Conservation (phyloP, 2,888 invertebrate species). For the Acrobasis repandana region DNA sequence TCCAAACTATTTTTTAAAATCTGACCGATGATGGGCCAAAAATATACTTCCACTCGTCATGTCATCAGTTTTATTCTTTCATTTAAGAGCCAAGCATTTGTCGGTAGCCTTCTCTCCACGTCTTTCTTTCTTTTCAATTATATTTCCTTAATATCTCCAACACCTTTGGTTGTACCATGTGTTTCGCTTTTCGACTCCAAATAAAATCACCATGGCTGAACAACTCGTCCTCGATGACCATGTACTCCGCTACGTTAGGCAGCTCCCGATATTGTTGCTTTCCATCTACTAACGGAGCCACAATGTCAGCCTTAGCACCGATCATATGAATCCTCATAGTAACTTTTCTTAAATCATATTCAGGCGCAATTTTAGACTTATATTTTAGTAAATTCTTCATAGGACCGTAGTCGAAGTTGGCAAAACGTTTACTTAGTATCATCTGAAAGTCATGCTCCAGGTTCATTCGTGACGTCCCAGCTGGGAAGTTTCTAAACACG, state of each 20-base stretch:
- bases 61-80: too few relatives aligned
- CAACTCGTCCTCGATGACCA: neutral
- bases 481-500: conserved; percentile 33
- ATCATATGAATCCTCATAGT: conserved; percentile 44
- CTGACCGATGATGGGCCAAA: too few relatives aligned
- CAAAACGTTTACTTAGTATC: conserved; percentile 25
- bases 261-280: conserved; percentile 35
- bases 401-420: conserved; percentile 39
- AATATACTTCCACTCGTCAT: too few relatives aligned
- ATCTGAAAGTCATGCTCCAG: conserved; percentile 32
- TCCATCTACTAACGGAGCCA: conserved; percentile 46
- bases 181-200: neutral
- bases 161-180: neutral
- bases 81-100: too few relatives aligned
- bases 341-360: conserved; percentile 48
- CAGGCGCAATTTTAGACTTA: conserved; percentile 39
- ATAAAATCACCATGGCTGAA: conserved; percentile 5
- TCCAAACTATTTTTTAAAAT: too few relatives aligned
- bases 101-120: neutral
- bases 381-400: conserved; percentile 42
- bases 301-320: conserved; percentile 44
- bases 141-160: conserved; percentile 7
- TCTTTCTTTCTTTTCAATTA: neutral
- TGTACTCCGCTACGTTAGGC: conserved; percentile 39
- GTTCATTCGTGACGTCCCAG: conserved; percentile 32